Evolutionary conservation across 2,113 vertebrate genomes (phyloP).

Genomic region (Paramisgurnus dabryanus): DNA sequence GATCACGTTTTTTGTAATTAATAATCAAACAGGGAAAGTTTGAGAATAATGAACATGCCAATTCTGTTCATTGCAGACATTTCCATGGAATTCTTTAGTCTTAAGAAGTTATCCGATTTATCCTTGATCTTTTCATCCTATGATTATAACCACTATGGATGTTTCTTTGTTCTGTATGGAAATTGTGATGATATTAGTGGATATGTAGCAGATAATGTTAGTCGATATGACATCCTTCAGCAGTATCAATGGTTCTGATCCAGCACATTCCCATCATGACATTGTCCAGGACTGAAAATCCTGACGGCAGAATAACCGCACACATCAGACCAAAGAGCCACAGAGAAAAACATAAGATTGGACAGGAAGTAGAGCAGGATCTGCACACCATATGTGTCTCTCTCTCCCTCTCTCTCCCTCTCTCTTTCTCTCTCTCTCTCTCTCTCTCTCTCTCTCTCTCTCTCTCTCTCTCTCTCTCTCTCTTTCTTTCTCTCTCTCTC

Average conservation of each 20-base stretch:
- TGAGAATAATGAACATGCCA: no score
- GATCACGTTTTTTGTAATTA: no score
- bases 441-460: neutral
- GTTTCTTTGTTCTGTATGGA: neutral
- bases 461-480: neutral
- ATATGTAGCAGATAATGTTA: constrained; percentile 9
- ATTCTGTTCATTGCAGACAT: neutral
- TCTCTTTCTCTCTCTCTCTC: neutral
- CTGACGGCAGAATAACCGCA: constrained; percentile 6
- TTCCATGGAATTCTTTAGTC: neutral
- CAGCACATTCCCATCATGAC: neutral
- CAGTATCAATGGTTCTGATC: neutral
- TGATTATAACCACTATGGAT: neutral
- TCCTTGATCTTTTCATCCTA: neutral
- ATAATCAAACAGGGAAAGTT: no score
- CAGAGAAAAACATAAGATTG: constrained; percentile 15
- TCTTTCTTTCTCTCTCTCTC: neutral
- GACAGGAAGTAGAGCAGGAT: constrained; percentile 8
- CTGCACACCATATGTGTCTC: constrained; percentile 20
- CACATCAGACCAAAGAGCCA: neutral
- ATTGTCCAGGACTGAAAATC: constrained; percentile 19
- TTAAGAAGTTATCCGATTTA: neutral
- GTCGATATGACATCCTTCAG: neutral
- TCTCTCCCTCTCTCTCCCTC: neutral
- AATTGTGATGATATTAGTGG: neutral